Evolutionary conservation across 2,797 vertebrate genomes (phyloP).

Genomic region (Rhinogobio ventralis): DNA sequence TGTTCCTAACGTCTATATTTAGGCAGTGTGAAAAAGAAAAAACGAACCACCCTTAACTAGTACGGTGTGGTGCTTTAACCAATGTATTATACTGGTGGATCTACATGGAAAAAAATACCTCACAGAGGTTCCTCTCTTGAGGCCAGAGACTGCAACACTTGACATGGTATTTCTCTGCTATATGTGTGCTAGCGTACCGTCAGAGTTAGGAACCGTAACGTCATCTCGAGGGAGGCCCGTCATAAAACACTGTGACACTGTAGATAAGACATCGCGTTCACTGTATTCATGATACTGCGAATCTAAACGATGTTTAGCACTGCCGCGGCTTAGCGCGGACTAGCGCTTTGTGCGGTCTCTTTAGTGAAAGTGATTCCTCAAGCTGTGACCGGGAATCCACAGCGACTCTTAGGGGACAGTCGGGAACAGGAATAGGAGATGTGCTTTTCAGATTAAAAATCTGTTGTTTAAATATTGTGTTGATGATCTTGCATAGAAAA

Average conservation of each 20-base stretch:
- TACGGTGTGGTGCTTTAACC: neutral
- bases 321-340: neutral
- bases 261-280: conserved; percentile 50
- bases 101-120: conserved; percentile 5
- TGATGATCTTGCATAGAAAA: conserved; percentile 65
- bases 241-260: conserved; percentile 60
- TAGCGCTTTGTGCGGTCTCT: conserved; percentile 9
- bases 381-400: conserved; percentile 19
- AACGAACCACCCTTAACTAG: conserved; percentile 2
- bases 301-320: conserved; percentile 21
- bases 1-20: neutral
- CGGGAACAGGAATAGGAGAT: conserved; percentile 42
- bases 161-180: conserved; percentile 11
- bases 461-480: conserved; percentile 66
- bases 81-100: conserved; percentile 2
- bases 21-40: neutral
- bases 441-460: conserved; percentile 45
- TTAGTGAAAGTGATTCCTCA: conserved; percentile 7
- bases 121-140: conserved; percentile 20
- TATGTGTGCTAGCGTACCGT: neutral
- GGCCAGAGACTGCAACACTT: conserved; percentile 5
- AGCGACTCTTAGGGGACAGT: neutral
- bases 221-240: conserved; percentile 10
- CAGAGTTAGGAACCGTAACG: neutral
- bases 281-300: conserved; percentile 33